Percentiles rank a stretch among this genome's conserved stretches.
Evolutionary conservation across 2,113 vertebrate genomes (phyloP).

Genomic region (Siphamia tubifer): DNA sequence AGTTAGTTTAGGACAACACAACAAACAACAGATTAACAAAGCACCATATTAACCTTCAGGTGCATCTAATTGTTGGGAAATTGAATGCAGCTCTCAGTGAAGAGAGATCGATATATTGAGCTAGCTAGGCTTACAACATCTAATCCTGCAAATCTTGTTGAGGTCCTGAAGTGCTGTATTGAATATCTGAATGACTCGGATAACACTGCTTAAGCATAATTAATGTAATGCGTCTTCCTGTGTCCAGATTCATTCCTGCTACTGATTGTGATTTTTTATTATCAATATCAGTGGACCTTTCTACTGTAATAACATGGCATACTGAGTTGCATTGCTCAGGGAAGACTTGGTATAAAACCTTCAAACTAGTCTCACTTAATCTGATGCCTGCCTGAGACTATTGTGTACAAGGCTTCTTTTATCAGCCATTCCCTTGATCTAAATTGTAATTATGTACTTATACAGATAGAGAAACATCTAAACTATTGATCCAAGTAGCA

Average conservation of each 20-base stretch:
- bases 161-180: conserved; percentile 72
- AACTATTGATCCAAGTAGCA: conserved; percentile 23
- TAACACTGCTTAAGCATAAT: conserved; percentile 71
- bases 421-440: conserved; percentile 33
- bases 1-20: conserved; percentile 40
- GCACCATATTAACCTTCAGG: conserved; percentile 75
- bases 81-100: conserved; percentile 78
- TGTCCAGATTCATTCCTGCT: conserved; percentile 38
- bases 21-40: conserved; percentile 76
- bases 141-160: conserved; percentile 82
- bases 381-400: neutral
- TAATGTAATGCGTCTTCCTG: conserved; percentile 61
- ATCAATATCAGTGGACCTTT: conserved; percentile 41
- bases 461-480: conserved; percentile 20
- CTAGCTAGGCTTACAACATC: conserved; percentile 66
- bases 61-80: conserved; percentile 80
- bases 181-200: conserved; percentile 73
- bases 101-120: conserved; percentile 77
- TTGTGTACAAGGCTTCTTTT: neutral
- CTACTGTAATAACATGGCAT: conserved; percentile 36
- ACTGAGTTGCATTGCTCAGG: conserved; percentile 22
- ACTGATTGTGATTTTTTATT: conserved; percentile 38
- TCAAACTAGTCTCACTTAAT: neutral
- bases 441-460: conserved; percentile 27
- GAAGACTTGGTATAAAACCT: neutral